Percentiles rank a stretch among this genome's conserved stretches.
Evolutionary conservation across 2,888 invertebrate genomes (phyloP).

Genomic region (Tetranychus piercei): DNA sequence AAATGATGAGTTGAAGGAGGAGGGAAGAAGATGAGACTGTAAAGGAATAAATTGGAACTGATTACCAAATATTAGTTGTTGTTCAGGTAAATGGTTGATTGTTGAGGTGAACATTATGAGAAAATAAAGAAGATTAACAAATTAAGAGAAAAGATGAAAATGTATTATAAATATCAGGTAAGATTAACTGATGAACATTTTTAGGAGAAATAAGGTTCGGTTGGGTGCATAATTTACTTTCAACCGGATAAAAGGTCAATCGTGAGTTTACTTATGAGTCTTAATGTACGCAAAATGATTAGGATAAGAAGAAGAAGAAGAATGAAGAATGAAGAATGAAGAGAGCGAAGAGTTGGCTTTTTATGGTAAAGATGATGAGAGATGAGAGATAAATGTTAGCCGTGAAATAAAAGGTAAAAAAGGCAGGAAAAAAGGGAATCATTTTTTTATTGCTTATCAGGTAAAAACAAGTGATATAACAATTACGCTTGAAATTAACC

Average conservation of each 20-base stretch:
- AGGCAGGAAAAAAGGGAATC: too few relatives aligned
- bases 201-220: background rate
- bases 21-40: too few relatives aligned
- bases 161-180: background rate
- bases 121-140: background rate
- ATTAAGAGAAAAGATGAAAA: background rate
- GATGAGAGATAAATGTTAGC: background rate
- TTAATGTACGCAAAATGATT: background rate
- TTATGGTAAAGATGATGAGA: too few relatives aligned
- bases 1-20: too few relatives aligned
- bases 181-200: background rate
- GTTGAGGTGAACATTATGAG: background rate
- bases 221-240: background rate
- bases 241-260: constrained; percentile 1
- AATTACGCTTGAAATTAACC: too few relatives aligned
- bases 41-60: too few relatives aligned
- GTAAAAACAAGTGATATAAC: too few relatives aligned
- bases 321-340: background rate
- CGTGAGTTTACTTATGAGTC: background rate
- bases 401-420: background rate
- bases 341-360: too few relatives aligned
- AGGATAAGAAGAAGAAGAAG: background rate
- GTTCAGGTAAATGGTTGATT: background rate
- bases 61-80: too few relatives aligned
- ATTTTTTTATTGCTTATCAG: too few relatives aligned